Evolutionary conservation across 2,888 invertebrate species (phyloP).

Genomic region (Erebia epiphron): DNA sequence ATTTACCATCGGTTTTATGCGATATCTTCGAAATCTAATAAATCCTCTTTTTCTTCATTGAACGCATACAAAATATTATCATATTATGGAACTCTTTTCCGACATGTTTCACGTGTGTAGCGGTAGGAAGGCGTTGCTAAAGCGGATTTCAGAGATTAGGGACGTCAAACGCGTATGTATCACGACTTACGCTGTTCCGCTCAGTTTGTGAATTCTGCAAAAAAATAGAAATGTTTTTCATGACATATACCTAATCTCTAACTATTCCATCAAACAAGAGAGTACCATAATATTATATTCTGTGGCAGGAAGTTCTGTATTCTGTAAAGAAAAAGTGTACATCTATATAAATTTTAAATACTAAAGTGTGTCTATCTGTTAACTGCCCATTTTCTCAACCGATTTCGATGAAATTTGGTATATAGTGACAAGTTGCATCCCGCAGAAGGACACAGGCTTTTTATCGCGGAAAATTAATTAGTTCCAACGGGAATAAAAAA

Average conservation of each 20-base stretch:
- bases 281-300: too few relatives aligned
- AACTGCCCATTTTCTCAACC: too few relatives aligned
- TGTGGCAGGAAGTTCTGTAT: neutral
- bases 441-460: neutral
- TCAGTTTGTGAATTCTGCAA: conserved; percentile 25
- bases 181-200: conserved; percentile 9
- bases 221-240: neutral
- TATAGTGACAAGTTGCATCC: neutral
- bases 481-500: neutral
- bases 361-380: too few relatives aligned
- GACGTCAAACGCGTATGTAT: conserved; percentile 17
- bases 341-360: too few relatives aligned
- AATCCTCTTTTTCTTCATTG: conserved; percentile 6
- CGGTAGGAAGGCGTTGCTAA: conserved; percentile 12
- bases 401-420: neutral
- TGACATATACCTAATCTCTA: neutral
- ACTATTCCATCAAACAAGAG: too few relatives aligned
- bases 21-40: conserved; percentile 1
- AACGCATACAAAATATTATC: conserved; percentile 5
- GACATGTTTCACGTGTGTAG: neutral
- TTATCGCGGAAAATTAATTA: neutral
- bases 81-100: neutral
- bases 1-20: neutral
- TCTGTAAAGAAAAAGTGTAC: neutral
- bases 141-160: conserved; percentile 18